Conservation (phyloP, 2,888 invertebrate genomes). For the Ryuthela nishihirai region DNA sequence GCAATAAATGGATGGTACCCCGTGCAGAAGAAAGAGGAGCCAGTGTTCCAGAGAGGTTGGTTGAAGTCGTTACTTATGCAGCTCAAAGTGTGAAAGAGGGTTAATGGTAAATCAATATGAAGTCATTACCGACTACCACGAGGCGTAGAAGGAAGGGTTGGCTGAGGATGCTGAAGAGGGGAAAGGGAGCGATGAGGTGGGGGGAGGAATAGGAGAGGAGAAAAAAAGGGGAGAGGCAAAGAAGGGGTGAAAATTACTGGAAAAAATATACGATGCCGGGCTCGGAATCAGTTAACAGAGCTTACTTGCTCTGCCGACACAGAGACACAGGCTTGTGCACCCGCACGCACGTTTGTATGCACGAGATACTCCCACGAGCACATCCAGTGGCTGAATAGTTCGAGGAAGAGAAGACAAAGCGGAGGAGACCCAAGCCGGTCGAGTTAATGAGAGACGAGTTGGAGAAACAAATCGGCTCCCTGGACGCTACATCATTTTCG, state of each 20-base stretch:
- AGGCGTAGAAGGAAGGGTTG: slow-evolving; percentile 22
- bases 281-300: slow-evolving; percentile 36
- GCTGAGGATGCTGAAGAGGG: slow-evolving; percentile 3
- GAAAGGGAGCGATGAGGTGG: neutral
- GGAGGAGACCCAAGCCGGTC: too few species aligned
- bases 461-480: slow-evolving; percentile 24
- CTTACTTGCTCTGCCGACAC: too few species aligned
- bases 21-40: too few species aligned
- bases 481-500: slow-evolving; percentile 36
- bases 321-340: too few species aligned
- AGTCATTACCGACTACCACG: slow-evolving; percentile 36
- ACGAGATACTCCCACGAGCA: too few species aligned
- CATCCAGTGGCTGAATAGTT: too few species aligned
- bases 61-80: too few species aligned
- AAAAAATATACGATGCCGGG: slow-evolving; percentile 33
- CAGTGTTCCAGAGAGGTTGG: too few species aligned
- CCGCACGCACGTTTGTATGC: too few species aligned
- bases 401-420: too few species aligned
- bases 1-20: slow-evolving; percentile 38
- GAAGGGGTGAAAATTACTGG: slow-evolving; percentile 26
- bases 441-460: too few species aligned
- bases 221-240: neutral
- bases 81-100: slow-evolving; percentile 37
- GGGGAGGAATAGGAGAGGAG: too few species aligned
- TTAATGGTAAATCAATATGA: slow-evolving; percentile 36